Evolutionary conservation across 1,140 invertebrate species (phyloP).

Genomic region (Drosophila albomicans): DNA sequence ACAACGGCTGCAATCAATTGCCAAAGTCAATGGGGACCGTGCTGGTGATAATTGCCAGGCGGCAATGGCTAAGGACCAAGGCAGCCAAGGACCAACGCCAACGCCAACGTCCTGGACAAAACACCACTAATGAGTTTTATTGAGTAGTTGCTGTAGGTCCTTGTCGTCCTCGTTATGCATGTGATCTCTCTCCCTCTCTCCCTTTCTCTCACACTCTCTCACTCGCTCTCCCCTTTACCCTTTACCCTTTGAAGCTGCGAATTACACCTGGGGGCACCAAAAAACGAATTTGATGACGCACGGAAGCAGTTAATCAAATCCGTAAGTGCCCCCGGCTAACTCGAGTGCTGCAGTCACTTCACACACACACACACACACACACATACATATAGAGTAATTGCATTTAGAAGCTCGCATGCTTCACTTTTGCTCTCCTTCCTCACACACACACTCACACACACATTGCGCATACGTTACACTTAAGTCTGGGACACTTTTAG

Average conservation of each 20-base stretch:
- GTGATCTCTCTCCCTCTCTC: not conserved
- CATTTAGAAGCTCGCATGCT: slow-evolving; percentile 14
- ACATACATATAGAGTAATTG: slow-evolving; percentile 21
- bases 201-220: not conserved
- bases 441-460: not conserved
- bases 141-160: slow-evolving; percentile 62
- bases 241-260: slow-evolving; percentile 12
- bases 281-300: slow-evolving; percentile 80
- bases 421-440: not conserved
- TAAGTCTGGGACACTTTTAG: slow-evolving; percentile 9
- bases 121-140: slow-evolving; percentile 83
- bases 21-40: slow-evolving; percentile 77
- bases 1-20: slow-evolving; percentile 81
- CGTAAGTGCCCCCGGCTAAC: slow-evolving; percentile 61
- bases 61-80: slow-evolving; percentile 1
- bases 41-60: slow-evolving; percentile 77
- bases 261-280: slow-evolving; percentile 33
- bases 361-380: slow-evolving; percentile 33
- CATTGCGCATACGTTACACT: not conserved
- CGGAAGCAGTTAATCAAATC: slow-evolving; percentile 83
- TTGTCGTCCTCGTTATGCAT: not conserved
- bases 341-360: slow-evolving; percentile 38
- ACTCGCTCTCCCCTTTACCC: not conserved
- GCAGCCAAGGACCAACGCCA: not conserved
- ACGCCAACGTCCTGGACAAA: slow-evolving; percentile 58